phyloP scores from a whole-genome alignment of 30 jellyfish, hydroid and myxozoan genomes.

The Chrysaora quinquecirrha region DNA sequence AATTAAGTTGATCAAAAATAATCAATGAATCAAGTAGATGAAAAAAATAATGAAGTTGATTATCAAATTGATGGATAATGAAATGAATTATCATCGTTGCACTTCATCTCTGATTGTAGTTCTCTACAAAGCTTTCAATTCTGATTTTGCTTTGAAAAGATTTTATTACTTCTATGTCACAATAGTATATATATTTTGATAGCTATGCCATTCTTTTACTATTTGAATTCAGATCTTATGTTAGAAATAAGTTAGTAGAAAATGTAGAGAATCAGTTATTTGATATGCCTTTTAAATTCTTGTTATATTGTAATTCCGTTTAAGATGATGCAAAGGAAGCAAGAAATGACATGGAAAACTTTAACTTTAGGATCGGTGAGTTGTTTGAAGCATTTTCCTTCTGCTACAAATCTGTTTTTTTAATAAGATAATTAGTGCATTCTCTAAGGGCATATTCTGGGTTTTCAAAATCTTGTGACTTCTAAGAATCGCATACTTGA shows the following conservation, averaged over 20 bases:
- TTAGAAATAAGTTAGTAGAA: neutral
- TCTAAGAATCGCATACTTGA: neutral
- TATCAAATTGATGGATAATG: too few relatives aligned
- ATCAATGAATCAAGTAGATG: too few relatives aligned
- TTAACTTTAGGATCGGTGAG: constrained; percentile 35
- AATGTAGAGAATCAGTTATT: neutral
- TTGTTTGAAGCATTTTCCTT: neutral
- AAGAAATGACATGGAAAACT: constrained; percentile 63
- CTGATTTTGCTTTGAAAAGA: neutral
- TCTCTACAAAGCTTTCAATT: neutral
- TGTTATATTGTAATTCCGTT: neutral
- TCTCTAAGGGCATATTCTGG: neutral
- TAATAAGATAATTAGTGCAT: neutral
- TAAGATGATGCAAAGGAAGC: constrained; percentile 51
- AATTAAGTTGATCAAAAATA: too few relatives aligned
- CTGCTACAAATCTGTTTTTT: neutral
- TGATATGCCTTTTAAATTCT: neutral
- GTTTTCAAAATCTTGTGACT: neutral
- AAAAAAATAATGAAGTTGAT: too few relatives aligned
- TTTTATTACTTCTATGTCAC: neutral
- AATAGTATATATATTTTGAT: neutral
- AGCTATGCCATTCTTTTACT: neutral
- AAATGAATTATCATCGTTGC: neutral
- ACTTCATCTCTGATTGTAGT: too few relatives aligned
- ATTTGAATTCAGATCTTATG: neutral